Base-by-base conservation (phyloP, 2,797 vertebrate genomes). In the Sardinella longiceps region DNA sequence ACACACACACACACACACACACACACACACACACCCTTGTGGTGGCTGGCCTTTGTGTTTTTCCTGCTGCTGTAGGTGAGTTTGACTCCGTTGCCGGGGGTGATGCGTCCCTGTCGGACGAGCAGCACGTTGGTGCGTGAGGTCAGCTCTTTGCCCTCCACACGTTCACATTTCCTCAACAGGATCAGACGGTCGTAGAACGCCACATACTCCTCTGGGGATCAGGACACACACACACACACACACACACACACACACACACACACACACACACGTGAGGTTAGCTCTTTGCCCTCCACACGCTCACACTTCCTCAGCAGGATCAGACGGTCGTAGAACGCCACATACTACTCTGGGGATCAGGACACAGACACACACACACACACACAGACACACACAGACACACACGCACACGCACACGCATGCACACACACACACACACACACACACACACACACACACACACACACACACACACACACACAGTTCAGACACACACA, bases 61-160 rank as follows among this genome's bases (percentile, higher is more conserved):
- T 92, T 95, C 91, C 88, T 90, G 81, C 97, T 97, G 58, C 1
- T 89, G 87, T 97, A 98, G 86, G 88, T 93, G 81, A 99, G 94
- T 85, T 96, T 66, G 0, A 97, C 91, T 1, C 98, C 97, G 0
- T 92, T 95, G 20, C 93, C 95, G 0, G 91, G 89, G 58, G 39
- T 90, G 81, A 89, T 60, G 9, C 93, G 87, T 10, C 93, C 94
- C 89, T 98, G 98, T 51, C 96, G 95, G 87, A 99, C 95, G 85
- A 97, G 90, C 86, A 99, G 91, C 0, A 97, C 95, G 80, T 99
- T 99, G 39, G 95, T 96, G 86, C 94, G 94, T 83, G 96, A 95
- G 81, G 91, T 94, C 85, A 99, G 88, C 9, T 92, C 90, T 2
- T 92, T 90, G 5, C 25, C 60, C 25, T 11, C 28, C 60, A 63